A percentile compares a stretch with the other conserved stretches of the same genome.
Evolutionary conservation across 23 tunicate genomes (phyloP).

Genomic region (Oikopleura albicans): DNA sequence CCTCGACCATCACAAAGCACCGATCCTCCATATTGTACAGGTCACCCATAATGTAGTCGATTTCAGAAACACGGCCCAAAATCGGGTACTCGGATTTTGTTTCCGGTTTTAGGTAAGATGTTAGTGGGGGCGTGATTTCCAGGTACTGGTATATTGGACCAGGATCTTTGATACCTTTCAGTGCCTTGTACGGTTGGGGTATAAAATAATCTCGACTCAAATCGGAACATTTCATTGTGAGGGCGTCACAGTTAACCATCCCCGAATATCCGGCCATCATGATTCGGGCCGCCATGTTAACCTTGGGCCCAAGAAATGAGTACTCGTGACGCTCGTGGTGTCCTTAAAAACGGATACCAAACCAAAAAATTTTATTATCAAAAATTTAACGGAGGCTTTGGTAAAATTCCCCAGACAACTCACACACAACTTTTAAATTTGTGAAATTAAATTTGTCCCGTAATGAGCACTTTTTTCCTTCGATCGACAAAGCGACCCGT

Average conservation of each 20-base stretch:
- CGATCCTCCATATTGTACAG: background rate
- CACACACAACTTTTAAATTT: no score
- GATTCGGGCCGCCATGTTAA: constrained; percentile 20
- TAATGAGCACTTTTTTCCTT: no score
- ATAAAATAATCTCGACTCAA: constrained; percentile 4
- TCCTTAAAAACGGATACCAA: no score
- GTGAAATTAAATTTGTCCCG: no score
- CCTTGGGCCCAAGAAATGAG: constrained; percentile 94
- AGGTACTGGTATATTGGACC: background rate
- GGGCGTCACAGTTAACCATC: constrained; percentile 4
- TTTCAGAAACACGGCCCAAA: background rate
- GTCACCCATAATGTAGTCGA: constrained; percentile 6
- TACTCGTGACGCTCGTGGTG: constrained; percentile 85
- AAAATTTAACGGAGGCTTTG: no score
- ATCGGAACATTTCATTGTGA: constrained; percentile 14
- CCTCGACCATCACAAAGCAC: background rate
- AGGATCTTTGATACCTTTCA: constrained; percentile 8
- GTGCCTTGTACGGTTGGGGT: background rate
- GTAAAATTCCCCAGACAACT: no score
- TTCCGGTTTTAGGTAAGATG: background rate
- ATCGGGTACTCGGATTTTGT: background rate
- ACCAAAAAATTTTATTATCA: no score
- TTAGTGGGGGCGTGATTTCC: background rate
- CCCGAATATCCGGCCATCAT: constrained; percentile 12
- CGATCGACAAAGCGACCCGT: no score